Percentiles rank a stretch among this genome's conserved stretches.
Evolutionary conservation across 2,888 invertebrate species (phyloP).

Genomic region (Drosophila meridiana): DNA sequence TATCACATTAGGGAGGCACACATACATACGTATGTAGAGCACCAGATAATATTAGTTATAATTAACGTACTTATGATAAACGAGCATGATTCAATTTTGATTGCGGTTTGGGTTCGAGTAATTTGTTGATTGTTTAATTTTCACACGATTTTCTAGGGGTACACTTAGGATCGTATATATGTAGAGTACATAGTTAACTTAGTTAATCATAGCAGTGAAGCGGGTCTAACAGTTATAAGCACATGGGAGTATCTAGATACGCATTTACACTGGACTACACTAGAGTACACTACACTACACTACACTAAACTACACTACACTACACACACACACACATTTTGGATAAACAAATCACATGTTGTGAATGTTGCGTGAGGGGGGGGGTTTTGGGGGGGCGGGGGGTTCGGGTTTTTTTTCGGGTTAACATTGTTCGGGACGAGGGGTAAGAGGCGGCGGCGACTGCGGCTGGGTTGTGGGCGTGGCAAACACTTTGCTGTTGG

Average conservation of each 20-base stretch:
- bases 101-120: constrained; percentile 19
- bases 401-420: not conserved
- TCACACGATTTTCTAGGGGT: constrained; percentile 7
- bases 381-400: not conserved
- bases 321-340: constrained; percentile 22
- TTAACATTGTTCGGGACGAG: not conserved
- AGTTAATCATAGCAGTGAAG: constrained; percentile 21
- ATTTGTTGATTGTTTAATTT: constrained; percentile 1
- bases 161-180: constrained; percentile 3
- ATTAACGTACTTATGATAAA: constrained; percentile 16
- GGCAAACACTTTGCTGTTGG: constrained; percentile 25
- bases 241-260: constrained; percentile 16
- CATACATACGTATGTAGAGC: not conserved
- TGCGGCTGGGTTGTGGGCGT: not conserved
- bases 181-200: not conserved
- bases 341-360: constrained; percentile 46
- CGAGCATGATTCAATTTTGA: constrained; percentile 21
- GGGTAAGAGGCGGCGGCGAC: constrained; percentile 1
- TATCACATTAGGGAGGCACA: constrained; percentile 1
- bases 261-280: not conserved
- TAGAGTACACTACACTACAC: not conserved
- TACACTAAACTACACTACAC: constrained; percentile 9
- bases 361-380: constrained; percentile 42
- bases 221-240: constrained; percentile 47
- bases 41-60: not conserved